These are phyloP conservation scores for Brachionus asplanchnoidis DNA, from an alignment of 1,140 invertebrate genomes.

Conservation along the genomic window DNA sequence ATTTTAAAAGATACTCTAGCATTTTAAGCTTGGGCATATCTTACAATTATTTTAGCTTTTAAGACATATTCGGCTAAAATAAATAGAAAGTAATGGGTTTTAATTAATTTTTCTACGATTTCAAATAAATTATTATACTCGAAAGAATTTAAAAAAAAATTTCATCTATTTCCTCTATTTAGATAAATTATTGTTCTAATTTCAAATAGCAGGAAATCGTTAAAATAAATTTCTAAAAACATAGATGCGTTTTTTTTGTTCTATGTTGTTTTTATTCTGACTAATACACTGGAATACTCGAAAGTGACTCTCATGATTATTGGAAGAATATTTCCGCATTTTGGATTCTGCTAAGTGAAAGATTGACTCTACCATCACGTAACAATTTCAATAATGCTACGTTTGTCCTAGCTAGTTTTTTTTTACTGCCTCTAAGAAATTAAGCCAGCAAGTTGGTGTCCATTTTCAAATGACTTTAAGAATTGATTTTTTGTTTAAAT, in stretches of 20 bases:
- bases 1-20: background rate
- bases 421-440: background rate
- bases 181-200: conserved; percentile 5
- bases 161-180: background rate
- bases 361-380: background rate
- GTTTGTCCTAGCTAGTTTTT: background rate
- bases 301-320: background rate
- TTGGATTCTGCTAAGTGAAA: background rate
- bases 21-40: background rate
- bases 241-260: conserved; percentile 1
- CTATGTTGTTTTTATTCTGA: background rate
- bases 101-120: background rate
- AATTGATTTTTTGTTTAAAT: background rate
- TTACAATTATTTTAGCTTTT: background rate
- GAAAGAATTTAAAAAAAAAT: background rate
- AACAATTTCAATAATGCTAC: background rate
- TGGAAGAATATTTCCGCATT: background rate
- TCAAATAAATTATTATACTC: conserved; percentile 5
- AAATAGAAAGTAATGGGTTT: background rate
- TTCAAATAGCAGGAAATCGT: background rate
- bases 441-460: background rate
- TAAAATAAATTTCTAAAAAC: background rate
- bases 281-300: background rate
- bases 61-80: background rate
- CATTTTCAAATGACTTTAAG: background rate